Evolutionary conservation across 2,888 invertebrate species (phyloP).

Genomic region (Leptopilina syphax): DNA sequence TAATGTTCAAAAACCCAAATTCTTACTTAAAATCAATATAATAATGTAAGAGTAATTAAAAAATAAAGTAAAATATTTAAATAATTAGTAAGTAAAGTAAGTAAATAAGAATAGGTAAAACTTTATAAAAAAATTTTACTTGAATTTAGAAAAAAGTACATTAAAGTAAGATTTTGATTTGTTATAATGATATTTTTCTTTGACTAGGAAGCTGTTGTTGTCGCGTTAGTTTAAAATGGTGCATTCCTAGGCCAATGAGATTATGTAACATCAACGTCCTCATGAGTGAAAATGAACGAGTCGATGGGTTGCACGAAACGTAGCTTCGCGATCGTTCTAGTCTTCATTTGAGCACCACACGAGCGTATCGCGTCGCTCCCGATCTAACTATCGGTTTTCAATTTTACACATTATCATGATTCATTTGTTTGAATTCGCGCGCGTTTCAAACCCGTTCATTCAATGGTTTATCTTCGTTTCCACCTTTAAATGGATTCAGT

Average conservation of each 20-base stretch:
- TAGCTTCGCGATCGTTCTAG: slow-evolving; percentile 18
- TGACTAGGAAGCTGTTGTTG: slow-evolving; percentile 19
- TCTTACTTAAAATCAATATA: no score
- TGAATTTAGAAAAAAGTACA: no score
- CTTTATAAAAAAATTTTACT: no score
- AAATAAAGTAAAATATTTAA: no score
- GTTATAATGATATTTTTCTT: neutral
- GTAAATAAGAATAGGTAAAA: neutral
- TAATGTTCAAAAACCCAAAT: no score
- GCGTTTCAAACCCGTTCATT: neutral
- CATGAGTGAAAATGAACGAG: slow-evolving; percentile 24
- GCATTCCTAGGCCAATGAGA: slow-evolving; percentile 40
- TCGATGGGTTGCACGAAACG: slow-evolving; percentile 23
- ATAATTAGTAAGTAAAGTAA: no score
- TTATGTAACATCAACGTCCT: slow-evolving; percentile 31
- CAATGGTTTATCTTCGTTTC: neutral
- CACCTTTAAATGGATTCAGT: neutral
- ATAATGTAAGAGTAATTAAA: no score
- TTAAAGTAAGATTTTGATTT: slow-evolving; percentile 8
- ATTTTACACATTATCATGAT: neutral
- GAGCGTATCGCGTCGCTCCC: slow-evolving; percentile 9
- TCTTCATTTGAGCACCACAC: slow-evolving; percentile 18
- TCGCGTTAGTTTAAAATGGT: slow-evolving; percentile 28
- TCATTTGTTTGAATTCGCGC: slow-evolving; percentile 2
- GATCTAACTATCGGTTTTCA: neutral